Evolutionary conservation across 2,888 invertebrate species (phyloP).

Genomic region (Leucozona laternaria): DNA sequence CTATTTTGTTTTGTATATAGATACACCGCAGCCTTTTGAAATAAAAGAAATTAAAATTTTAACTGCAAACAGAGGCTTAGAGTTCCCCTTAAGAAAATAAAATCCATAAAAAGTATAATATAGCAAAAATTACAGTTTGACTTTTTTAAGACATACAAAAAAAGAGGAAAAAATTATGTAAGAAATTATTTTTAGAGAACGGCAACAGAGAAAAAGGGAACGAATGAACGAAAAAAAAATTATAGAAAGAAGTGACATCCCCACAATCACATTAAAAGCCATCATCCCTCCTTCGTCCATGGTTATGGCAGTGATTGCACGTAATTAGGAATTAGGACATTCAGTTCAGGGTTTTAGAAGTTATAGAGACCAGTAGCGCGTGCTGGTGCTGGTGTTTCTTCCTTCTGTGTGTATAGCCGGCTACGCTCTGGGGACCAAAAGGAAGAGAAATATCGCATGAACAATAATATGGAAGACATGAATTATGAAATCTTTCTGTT

Average conservation of each 20-base stretch:
- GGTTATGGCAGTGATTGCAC: constrained; percentile 61
- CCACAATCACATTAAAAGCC: constrained; percentile 53
- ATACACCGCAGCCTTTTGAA: constrained; percentile 39
- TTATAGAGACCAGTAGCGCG: constrained; percentile 32
- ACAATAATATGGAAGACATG: constrained; percentile 7
- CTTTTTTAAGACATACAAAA: not conserved
- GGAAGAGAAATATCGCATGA: constrained; percentile 16
- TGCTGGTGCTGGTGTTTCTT: constrained; percentile 42
- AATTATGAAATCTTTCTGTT: constrained; percentile 28
- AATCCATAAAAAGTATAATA: constrained; percentile 11
- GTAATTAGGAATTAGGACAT: constrained; percentile 74
- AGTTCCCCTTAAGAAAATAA: constrained; percentile 25
- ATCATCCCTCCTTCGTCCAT: constrained; percentile 23
- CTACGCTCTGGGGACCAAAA: constrained; percentile 6
- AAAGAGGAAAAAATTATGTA: constrained; percentile 17
- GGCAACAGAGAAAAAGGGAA: not conserved
- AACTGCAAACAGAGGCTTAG: constrained; percentile 54
- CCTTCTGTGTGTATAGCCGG: too few species aligned
- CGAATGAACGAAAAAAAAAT: constrained; percentile 8
- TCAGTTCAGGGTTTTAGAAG: constrained; percentile 31
- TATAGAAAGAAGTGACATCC: constrained; percentile 22
- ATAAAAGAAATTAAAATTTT: constrained; percentile 69
- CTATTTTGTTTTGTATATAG: not conserved
- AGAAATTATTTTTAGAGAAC: not conserved
- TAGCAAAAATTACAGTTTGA: constrained; percentile 21